Conservation (phyloP, 2,888 invertebrate species). For the Parthenolecanium corni region DNA sequence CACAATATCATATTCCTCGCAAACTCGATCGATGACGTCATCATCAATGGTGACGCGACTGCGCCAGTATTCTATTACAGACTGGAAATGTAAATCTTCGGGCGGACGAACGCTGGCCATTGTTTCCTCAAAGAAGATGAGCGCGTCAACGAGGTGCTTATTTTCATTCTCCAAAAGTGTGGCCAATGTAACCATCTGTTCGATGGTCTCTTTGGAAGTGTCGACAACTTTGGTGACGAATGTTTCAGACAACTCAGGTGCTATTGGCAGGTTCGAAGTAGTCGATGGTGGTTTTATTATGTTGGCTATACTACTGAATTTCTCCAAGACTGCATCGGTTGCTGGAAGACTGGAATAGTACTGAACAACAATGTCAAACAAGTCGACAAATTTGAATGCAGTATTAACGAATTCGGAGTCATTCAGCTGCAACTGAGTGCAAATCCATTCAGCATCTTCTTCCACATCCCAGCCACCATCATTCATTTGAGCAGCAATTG, state of each 20-base stretch:
- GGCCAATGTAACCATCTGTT: neutral
- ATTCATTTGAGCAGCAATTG: neutral
- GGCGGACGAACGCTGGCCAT: neutral
- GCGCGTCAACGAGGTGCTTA: conserved; percentile 3
- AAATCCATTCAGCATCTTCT: neutral
- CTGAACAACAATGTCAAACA: conserved; percentile 6
- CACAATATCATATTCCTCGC: neutral
- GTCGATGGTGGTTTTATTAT: too few species aligned
- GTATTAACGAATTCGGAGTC: neutral
- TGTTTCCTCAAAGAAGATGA: conserved; percentile 6
- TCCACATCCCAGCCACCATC: conserved; percentile 5
- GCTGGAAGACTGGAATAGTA: conserved; percentile 7
- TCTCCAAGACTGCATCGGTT: conserved; percentile 1
- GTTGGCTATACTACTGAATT: conserved; percentile 2
- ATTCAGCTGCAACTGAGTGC: neutral
- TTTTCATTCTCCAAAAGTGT: conserved; percentile 8
- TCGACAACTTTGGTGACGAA: neutral
- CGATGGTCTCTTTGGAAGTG: neutral
- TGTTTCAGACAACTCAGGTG: neutral
- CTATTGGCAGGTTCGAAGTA: neutral
- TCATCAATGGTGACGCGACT: neutral
- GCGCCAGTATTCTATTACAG: neutral
- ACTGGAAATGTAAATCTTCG: neutral
- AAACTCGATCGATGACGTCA: neutral
- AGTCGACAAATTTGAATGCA: conserved; percentile 17